These are phyloP conservation scores for Amphipoea lucens DNA, from an alignment of 2,888 invertebrate genomes.

Conservation along the genomic window DNA sequence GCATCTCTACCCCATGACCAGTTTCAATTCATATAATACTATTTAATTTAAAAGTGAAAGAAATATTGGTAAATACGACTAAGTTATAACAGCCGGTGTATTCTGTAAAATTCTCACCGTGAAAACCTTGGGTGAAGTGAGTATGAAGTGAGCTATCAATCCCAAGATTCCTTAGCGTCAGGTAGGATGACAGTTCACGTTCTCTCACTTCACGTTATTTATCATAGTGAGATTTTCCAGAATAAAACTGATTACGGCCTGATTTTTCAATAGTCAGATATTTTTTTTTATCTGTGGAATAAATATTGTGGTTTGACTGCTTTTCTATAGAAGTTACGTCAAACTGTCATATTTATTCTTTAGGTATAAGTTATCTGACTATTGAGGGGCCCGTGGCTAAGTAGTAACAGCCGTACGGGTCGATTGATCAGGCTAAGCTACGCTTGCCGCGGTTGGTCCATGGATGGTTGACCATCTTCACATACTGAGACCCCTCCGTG, in stretches of 20 bases:
- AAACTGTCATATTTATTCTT: no score
- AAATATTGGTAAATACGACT: not conserved
- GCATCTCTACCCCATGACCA: no score
- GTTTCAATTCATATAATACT: not conserved
- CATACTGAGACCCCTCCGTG: no score
- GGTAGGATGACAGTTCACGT: not conserved
- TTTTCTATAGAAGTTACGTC: no score
- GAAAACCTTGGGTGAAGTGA: not conserved
- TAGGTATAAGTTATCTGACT: not conserved
- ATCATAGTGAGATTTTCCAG: not conserved
- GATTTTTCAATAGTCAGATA: no score
- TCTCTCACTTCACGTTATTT: not conserved
- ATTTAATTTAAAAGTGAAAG: not conserved
- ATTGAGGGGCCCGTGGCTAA: not conserved
- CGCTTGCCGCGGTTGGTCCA: no score
- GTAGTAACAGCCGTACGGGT: not conserved
- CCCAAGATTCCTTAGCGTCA: not conserved
- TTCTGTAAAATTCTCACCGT: not conserved
- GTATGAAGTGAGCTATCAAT: not conserved
- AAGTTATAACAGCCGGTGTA: not conserved
- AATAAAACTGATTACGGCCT: not conserved
- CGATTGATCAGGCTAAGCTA: no score
- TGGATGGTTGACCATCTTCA: no score
- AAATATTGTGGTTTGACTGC: no score
- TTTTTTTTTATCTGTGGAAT: no score